Evolutionary conservation across 2,888 invertebrate species (phyloP).

Genomic region (Bellardia bayeri): DNA sequence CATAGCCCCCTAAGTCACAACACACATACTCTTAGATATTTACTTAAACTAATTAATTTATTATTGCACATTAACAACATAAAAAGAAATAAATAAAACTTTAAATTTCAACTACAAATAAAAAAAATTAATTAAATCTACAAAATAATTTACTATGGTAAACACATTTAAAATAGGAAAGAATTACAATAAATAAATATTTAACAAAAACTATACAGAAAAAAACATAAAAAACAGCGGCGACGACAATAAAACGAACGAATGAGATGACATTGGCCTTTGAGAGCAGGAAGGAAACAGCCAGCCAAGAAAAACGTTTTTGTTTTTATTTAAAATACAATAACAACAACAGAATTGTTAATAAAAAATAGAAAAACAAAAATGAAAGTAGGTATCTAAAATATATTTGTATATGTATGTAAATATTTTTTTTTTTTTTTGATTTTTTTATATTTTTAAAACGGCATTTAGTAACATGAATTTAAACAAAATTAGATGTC

Average conservation of each 20-base stretch:
- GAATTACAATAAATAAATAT: conserved; percentile 27
- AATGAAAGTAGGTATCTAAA: not conserved
- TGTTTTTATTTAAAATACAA: not conserved
- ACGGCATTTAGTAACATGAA: conserved; percentile 14
- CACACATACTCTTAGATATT: not conserved
- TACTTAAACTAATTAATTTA: conserved; percentile 21
- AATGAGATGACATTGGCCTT: conserved; percentile 55
- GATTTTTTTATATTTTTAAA: conserved; percentile 4
- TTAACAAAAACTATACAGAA: conserved; percentile 30
- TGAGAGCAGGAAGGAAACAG: conserved; percentile 11
- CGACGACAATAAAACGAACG: conserved; percentile 25
- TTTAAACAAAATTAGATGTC: conserved; percentile 4
- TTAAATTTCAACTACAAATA: conserved; percentile 34
- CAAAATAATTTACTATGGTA: not conserved
- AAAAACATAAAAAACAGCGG: conserved; percentile 3
- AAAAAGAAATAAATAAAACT: not conserved
- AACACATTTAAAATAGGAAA: not conserved
- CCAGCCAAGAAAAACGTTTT: conserved; percentile 11
- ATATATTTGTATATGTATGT: conserved; percentile 11
- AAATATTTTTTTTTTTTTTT: conserved; percentile 15
- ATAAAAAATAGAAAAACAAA: conserved; percentile 8
- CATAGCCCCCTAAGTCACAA: not conserved
- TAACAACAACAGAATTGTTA: not conserved
- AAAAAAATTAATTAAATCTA: not conserved
- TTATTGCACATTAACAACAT: not conserved